Evolutionary conservation across 2,888 invertebrate species (phyloP), one percentile per base, ranked within the genome.

Genomic region (Ethmia dodecea): DNA sequence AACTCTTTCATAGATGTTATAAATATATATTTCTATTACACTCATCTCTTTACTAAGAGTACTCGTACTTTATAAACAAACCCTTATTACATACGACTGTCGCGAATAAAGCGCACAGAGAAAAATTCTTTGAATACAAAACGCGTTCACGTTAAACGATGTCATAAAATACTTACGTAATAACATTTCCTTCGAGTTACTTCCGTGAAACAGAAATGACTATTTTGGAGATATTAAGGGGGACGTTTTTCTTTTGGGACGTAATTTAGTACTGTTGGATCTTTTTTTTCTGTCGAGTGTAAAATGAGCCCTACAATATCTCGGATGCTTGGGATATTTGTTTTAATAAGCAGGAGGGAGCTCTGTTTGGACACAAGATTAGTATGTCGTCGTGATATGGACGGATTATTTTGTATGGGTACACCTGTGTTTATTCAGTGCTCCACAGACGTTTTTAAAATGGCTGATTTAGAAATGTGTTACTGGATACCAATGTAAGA

Each of bases 311-410:
- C n/a, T n/a, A 50, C 49, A 59, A 57, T 61, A 64, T 59, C 54
- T 49, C 48, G 51, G 45, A 44, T 47, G 42, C 57, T 55, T 42
- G 40, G 57, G 51, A 64, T 66, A 66, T 73, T 69, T 71, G 63
- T 71, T 70, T 71, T 71, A 73, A 72, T 72, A 67, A 67, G 60
- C 46, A 41, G 51, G 48, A 50, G 37, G 35, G 31, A 33, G 28
- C 43, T 40, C 38, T 35, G 40, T 45, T 53, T 40, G 32, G 1
- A 43, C 46, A 54, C 40, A 49, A 53, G 52, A 41, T 48, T 57
- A 22, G n/a, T n/a, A n/a, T n/a, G n/a, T n/a, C n/a, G n/a, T n/a
- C n/a, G n/a, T n/a, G n/a, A n/a, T n/a, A n/a, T n/a, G n/a, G n/a
- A n/a, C n/a, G n/a, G n/a, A n/a, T 22, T 22, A 3, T 9, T 22